These are phyloP conservation scores for Paramormyrops kingsleyae DNA, from an alignment of 2,113 vertebrate species.

Conservation along the genomic window DNA sequence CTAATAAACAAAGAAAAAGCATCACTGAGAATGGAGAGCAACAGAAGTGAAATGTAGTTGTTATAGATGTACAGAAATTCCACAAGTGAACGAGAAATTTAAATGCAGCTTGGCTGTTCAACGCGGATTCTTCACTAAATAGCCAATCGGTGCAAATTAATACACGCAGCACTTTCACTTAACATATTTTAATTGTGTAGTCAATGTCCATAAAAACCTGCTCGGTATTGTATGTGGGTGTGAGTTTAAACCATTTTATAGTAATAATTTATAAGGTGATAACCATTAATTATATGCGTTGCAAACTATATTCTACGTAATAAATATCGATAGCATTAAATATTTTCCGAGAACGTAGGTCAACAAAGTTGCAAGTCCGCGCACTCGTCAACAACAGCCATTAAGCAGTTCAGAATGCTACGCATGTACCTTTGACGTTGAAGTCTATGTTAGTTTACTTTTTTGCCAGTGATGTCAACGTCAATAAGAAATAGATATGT, in stretches of 20 bases:
- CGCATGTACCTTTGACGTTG: not conserved
- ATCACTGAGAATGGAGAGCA: not conserved
- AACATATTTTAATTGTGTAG: not conserved
- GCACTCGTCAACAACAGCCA: not conserved
- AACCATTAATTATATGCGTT: not conserved
- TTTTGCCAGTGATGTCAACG: not conserved
- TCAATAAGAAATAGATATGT: not conserved
- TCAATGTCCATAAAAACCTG: not conserved
- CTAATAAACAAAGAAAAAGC: not conserved
- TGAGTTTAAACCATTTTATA: not conserved
- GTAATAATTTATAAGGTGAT: not conserved
- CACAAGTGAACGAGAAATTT: not conserved
- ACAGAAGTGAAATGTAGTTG: not conserved
- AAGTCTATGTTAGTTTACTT: not conserved
- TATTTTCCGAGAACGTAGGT: not conserved
- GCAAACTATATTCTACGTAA: not conserved
- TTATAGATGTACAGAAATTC: not conserved
- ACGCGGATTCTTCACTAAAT: not conserved
- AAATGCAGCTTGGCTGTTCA: not conserved
- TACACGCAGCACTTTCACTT: not conserved
- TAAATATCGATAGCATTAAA: not conserved
- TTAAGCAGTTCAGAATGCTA: not conserved
- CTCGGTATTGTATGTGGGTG: not conserved
- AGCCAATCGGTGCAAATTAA: not conserved
- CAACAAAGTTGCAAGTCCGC: not conserved